These are phyloP conservation scores for Todiramphus chloris DNA, from an alignment of 2,113 vertebrate species.

Conservation along the genomic window DNA sequence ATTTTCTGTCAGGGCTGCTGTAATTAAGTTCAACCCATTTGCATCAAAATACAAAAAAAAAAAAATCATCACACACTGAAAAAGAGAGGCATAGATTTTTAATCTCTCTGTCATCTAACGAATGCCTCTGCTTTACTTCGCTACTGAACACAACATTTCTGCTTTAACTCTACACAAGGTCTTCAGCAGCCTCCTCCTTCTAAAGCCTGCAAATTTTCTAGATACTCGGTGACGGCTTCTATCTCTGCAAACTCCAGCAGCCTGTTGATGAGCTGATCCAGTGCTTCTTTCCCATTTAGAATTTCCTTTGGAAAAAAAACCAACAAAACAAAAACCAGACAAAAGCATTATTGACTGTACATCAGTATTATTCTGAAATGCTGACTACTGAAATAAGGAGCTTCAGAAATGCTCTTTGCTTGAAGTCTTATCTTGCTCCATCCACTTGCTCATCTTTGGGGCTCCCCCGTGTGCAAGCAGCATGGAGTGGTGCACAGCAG, in stretches of 20 bases:
- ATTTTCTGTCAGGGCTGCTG: neutral
- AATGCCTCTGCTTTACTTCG: neutral
- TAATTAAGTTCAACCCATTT: neutral
- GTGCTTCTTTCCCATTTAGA: conserved; percentile 81
- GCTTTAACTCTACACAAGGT: neutral
- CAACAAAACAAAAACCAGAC: neutral
- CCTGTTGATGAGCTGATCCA: conserved; percentile 83
- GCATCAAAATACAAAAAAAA: neutral
- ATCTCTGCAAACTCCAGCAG: conserved; percentile 78
- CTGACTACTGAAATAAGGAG: neutral
- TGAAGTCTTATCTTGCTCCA: neutral
- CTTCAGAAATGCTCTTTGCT: neutral
- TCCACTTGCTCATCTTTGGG: neutral
- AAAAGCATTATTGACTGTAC: neutral
- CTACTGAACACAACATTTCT: neutral
- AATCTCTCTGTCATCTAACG: neutral
- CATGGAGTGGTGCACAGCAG: fast-evolving
- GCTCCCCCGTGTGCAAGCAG: neutral
- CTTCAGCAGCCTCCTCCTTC: conserved; percentile 45
- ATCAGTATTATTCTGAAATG: neutral
- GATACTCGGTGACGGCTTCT: conserved; percentile 80
- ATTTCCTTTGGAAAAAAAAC: conserved; percentile 78
- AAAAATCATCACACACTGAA: neutral
- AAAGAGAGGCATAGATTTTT: neutral
- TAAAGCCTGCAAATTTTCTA: conserved; percentile 68